Conservation (phyloP, 1,140 invertebrate genomes). For the Oedothorax gibbosus region DNA sequence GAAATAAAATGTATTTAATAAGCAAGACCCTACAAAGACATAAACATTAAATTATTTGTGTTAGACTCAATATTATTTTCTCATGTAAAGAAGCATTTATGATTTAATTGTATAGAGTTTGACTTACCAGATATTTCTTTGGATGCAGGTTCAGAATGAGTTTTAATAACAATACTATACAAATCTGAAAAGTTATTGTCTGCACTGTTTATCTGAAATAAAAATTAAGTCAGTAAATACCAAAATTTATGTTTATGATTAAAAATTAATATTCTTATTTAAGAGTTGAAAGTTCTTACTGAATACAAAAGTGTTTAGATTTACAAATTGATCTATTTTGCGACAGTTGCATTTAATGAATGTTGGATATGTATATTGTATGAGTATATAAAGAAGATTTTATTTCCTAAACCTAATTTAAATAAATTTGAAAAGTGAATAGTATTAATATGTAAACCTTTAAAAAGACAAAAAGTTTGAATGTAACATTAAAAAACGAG, state of each 20-base stretch:
- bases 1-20: not conserved
- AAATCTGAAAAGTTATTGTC: constrained; percentile 26
- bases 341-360: not conserved
- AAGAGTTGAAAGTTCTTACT: not conserved
- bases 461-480: not conserved
- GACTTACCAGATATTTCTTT: constrained; percentile 38
- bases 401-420: not conserved
- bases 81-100: not conserved
- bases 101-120: not conserved
- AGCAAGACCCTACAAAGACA: not conserved
- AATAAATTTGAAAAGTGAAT: not conserved
- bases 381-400: not conserved
- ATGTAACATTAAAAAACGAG: not conserved
- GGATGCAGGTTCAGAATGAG: constrained; percentile 8
- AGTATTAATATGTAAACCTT: not conserved
- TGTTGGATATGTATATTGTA: not conserved
- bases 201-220: not conserved
- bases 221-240: not conserved
- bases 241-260: not conserved
- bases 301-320: not conserved
- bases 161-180: constrained; percentile 25
- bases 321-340: not conserved
- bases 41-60: not conserved
- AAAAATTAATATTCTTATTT: not conserved
- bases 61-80: not conserved